A percentile compares a stretch with the other conserved stretches of the same genome.
Conservation (phyloP, 2,797 vertebrate species). For the Poecile montanus region DNA sequence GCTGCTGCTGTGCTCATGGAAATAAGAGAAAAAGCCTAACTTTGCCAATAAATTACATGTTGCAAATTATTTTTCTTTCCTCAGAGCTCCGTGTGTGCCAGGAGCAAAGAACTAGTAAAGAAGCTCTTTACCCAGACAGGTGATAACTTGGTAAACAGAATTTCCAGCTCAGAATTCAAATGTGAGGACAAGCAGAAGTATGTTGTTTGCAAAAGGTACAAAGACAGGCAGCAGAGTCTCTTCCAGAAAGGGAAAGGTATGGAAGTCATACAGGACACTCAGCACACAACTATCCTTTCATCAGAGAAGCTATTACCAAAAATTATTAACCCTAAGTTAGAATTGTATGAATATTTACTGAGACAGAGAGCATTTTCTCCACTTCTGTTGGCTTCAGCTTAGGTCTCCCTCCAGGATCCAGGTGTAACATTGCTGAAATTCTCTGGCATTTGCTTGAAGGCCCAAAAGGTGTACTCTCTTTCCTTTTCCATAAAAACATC, state of each 20-base stretch:
- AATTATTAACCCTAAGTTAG: neutral
- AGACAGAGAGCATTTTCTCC: neutral
- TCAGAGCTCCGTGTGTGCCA: neutral
- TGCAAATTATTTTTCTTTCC: constrained; percentile 21
- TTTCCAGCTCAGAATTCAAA: constrained; percentile 30
- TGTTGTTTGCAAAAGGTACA: neutral
- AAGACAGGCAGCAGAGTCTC: neutral
- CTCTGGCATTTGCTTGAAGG: neutral
- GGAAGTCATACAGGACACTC: neutral
- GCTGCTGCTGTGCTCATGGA: neutral
- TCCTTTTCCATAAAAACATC: neutral
- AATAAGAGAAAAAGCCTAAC: constrained; percentile 32
- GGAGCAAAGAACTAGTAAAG: constrained; percentile 19
- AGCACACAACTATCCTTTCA: neutral
- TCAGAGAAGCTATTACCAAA: neutral
- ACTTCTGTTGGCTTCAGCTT: neutral
- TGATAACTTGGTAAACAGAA: constrained; percentile 21
- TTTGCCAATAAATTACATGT: constrained; percentile 42
- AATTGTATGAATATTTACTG: neutral
- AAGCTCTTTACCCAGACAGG: constrained; percentile 6
- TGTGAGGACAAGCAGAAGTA: neutral
- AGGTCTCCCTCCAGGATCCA: neutral
- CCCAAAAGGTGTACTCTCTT: neutral
- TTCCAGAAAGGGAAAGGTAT: neutral
- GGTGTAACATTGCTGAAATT: constrained; percentile 45